Evolutionary conservation across 30 jellyfish, hydroid and myxozoan genomes (phyloP).

Genomic region (Phacellophora camtschatica): DNA sequence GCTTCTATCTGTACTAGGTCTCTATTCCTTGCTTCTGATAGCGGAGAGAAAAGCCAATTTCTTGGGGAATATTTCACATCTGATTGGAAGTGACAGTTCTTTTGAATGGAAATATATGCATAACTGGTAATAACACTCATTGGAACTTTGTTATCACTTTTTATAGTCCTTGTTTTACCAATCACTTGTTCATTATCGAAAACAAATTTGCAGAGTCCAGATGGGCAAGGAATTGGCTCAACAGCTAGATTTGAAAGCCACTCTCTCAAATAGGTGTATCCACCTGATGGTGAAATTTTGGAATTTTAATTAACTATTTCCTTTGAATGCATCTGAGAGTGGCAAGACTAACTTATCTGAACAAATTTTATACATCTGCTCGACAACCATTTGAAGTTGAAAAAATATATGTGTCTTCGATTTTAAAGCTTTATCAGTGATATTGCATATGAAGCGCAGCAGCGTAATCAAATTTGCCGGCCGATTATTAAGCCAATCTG

Average conservation of each 20-base stretch:
- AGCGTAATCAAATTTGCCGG: conserved; percentile 10
- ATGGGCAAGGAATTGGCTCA: background rate
- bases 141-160: conserved; percentile 36
- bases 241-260: conserved; percentile 21
- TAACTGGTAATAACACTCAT: conserved; percentile 35
- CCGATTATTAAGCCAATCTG: background rate
- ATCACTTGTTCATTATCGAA: conserved; percentile 54
- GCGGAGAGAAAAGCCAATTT: background rate
- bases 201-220: conserved; percentile 7
- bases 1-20: background rate
- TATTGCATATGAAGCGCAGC: background rate
- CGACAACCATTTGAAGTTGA: background rate
- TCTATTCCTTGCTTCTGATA: background rate
- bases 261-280: background rate
- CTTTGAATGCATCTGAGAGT: background rate
- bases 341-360: background rate
- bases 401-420: background rate
- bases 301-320: background rate
- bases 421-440: background rate
- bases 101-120: background rate
- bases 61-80: background rate
- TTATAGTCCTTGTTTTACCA: conserved; percentile 22
- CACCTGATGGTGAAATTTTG: conserved; percentile 12
- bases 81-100: background rate
- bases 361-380: background rate